Evolutionary conservation across 2,888 invertebrate genomes (phyloP), one percentile per base, ranked within the genome.

Genomic region (Ennomos quercinarius): DNA sequence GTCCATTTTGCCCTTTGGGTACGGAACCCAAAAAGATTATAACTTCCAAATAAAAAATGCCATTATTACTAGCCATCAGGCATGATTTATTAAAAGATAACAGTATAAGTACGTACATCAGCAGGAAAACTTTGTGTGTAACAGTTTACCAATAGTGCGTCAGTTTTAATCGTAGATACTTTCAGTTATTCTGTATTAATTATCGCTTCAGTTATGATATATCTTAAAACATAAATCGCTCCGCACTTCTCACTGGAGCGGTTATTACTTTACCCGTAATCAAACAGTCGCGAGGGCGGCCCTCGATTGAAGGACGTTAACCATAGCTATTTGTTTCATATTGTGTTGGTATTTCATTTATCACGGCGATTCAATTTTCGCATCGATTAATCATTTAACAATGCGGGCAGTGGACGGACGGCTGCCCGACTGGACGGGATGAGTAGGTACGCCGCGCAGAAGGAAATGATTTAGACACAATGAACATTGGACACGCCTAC

Each of bases 321-420:
- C 70, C 71, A 68, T 58, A 71, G 63, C 74, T 73, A 81, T 82
- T 83, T 83, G 80, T 79, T 80, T 78, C 80, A 81, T 78, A 80
- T 80, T 83, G 80, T 81, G 80, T 75, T 78, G 80, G 76, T 82
- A 78, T 84, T 84, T 83, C 81, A 83, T 84, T 83, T 80, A 82
- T 83, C 81, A 82, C 72, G 73, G 76, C 74, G 72, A 78, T 84
- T 84, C 84, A 84, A 84, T 84, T 84, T 84, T 77, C 76, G 69
- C 70, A 72, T 73, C 78, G 77, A 84, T 84, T 83, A 84, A 84
- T 84, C 83, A 84, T 60, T 60, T 55, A 55, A 60, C 60, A 60
- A 60, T 50, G 47, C 55, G 55, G 55, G 67, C 76, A 71, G 68
- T 71, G 67, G 68, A 63, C 66, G 68, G 66, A 67, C 43, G 38